Percentiles rank a stretch among this genome's conserved stretches.
Conservation (phyloP, 1,140 invertebrate genomes). For the Saxidomus purpurata region DNA sequence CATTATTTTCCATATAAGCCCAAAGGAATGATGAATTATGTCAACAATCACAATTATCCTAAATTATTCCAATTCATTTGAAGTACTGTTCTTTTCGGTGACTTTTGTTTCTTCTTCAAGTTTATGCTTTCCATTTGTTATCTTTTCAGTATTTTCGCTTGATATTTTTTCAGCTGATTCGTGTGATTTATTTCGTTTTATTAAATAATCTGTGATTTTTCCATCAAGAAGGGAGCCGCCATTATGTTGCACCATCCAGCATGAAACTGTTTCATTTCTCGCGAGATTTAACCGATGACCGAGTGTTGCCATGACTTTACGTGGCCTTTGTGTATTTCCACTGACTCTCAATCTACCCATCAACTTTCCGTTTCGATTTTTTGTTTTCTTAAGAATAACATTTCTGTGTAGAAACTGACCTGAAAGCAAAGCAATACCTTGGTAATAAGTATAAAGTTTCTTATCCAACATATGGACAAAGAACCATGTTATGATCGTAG, state of each 20-base stretch:
- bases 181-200: neutral
- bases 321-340: constrained; percentile 50
- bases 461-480: too few relatives aligned
- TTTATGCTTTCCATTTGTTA: neutral
- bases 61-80: neutral
- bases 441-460: too few relatives aligned
- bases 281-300: constrained; percentile 63
- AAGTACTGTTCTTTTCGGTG: neutral
- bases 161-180: neutral
- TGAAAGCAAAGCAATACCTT: too few relatives aligned
- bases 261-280: constrained; percentile 54
- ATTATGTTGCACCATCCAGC: constrained; percentile 67
- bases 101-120: neutral
- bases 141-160: constrained; percentile 7
- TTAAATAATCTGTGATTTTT: constrained; percentile 60
- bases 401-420: constrained; percentile 62
- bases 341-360: constrained; percentile 57
- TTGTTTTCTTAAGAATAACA: constrained; percentile 63
- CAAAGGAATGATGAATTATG: neutral
- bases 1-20: too few relatives aligned
- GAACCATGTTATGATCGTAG: too few relatives aligned
- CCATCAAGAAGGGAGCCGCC: constrained; percentile 57
- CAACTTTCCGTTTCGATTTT: constrained; percentile 61
- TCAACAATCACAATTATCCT: neutral
- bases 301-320: constrained; percentile 64